Conservation (phyloP, 2,797 vertebrate genomes). For the Acipenser transmontanus region DNA sequence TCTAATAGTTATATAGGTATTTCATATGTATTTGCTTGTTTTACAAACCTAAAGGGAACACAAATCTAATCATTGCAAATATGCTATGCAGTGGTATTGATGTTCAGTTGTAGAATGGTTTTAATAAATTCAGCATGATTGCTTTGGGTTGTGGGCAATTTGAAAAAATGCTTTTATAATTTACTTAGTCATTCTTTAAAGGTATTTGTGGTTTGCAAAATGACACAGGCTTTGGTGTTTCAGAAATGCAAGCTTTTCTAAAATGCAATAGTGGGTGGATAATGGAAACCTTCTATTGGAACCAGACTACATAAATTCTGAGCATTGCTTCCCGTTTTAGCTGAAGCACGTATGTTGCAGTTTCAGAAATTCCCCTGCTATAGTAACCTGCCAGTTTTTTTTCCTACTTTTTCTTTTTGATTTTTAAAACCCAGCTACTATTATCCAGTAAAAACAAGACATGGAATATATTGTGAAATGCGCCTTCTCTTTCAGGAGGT, state of each 20-base stretch:
- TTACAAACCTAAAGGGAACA: too few relatives aligned
- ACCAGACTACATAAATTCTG: neutral
- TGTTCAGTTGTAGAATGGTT: slow-evolving; percentile 2
- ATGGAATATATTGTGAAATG: neutral
- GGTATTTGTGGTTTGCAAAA: slow-evolving; percentile 10
- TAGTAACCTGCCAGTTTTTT: slow-evolving; percentile 3
- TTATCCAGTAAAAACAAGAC: slow-evolving; percentile 2
- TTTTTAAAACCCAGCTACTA: neutral
- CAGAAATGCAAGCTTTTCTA: slow-evolving; percentile 3
- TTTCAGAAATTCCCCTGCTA: neutral
- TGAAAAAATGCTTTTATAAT: slow-evolving; percentile 6
- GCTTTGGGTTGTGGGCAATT: neutral
- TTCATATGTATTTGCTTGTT: too few relatives aligned
- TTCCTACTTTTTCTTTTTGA: neutral
- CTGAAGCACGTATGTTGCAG: neutral
- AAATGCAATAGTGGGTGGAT: neutral
- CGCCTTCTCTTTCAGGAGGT: neutral
- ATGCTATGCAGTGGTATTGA: too few relatives aligned
- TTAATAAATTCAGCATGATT: slow-evolving; percentile 3
- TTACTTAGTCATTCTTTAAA: neutral
- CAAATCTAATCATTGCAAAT: too few relatives aligned
- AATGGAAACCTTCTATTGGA: neutral
- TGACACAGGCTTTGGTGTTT: slow-evolving; percentile 4
- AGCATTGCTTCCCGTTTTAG: slow-evolving; percentile 7
- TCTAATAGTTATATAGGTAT: too few relatives aligned